phyloP scores from a whole-genome alignment of 2,888 invertebrate species.

The Cartodere bifasciata region DNA sequence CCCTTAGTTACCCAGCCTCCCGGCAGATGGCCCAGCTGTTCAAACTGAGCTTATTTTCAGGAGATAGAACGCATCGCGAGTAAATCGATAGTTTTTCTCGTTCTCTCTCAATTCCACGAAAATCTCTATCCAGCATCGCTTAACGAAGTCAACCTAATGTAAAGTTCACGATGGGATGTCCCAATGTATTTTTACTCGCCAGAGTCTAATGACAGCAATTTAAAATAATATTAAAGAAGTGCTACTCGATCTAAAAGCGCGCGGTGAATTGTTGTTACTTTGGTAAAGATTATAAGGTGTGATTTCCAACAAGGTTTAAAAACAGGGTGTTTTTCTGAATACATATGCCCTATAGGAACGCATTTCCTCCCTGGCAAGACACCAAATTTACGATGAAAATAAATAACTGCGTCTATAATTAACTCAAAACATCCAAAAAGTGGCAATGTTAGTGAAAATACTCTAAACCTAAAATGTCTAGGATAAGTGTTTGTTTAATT shows the following conservation, averaged over 20 bases:
- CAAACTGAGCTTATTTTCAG: conserved; percentile 18
- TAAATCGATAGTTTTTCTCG: conserved; percentile 30
- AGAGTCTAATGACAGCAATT: conserved; percentile 27
- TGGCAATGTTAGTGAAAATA: too few species aligned
- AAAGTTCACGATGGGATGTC: conserved; percentile 30
- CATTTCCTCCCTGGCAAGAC: too few species aligned
- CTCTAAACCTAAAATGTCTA: too few species aligned
- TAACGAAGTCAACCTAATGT: conserved; percentile 21
- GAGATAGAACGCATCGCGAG: conserved; percentile 25
- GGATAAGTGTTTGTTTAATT: too few species aligned
- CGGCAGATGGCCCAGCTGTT: conserved; percentile 23
- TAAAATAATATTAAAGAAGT: conserved; percentile 28
- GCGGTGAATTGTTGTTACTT: conserved; percentile 2
- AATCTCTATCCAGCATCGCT: conserved; percentile 13
- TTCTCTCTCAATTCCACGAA: too few species aligned
- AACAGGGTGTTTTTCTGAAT: too few species aligned
- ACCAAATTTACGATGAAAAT: too few species aligned
- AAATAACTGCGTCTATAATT: too few species aligned
- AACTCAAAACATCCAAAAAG: too few species aligned
- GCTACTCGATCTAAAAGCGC: not conserved
- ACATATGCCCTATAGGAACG: too few species aligned
- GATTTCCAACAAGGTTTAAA: not conserved
- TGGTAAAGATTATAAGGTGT: not conserved
- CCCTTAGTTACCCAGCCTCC: conserved; percentile 28
- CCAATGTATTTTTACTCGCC: conserved; percentile 33